These are phyloP conservation scores for Syrmaticus mikado DNA, from an alignment of 2,113 vertebrate genomes.

Conservation along the genomic window DNA sequence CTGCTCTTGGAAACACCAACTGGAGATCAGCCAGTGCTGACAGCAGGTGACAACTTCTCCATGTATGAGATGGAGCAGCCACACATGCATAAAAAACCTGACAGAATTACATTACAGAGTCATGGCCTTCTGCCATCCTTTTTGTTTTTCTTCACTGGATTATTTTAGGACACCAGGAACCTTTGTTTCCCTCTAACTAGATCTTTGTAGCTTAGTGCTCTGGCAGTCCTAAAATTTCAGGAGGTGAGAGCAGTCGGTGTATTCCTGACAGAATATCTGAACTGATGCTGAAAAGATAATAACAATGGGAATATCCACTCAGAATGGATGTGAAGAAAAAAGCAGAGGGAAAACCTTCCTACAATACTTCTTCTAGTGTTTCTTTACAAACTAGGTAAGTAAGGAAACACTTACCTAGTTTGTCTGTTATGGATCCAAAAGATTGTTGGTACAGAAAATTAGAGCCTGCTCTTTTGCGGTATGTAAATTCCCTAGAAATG, in stretches of 20 bases:
- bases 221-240: not conserved
- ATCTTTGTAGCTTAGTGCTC: not conserved
- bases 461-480: not conserved
- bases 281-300: not conserved
- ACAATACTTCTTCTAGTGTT: not conserved
- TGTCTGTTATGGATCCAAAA: not conserved
- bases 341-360: not conserved
- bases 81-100: not conserved
- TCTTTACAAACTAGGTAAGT: no score
- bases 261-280: not conserved
- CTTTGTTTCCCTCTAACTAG: not conserved
- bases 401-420: not conserved
- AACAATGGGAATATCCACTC: not conserved
- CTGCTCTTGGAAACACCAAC: constrained; percentile 14
- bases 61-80: not conserved
- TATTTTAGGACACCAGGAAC: constrained; percentile 17
- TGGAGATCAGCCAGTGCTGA: constrained; percentile 12
- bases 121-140: not conserved
- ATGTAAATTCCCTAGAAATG: not conserved
- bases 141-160: not conserved
- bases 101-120: not conserved
- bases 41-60: constrained; percentile 6
- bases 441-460: not conserved
- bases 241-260: not conserved
- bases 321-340: not conserved